Evolutionary conservation across 2,113 vertebrate species (phyloP).

Genomic region (Rhegmatorhina hoffmannsi): DNA sequence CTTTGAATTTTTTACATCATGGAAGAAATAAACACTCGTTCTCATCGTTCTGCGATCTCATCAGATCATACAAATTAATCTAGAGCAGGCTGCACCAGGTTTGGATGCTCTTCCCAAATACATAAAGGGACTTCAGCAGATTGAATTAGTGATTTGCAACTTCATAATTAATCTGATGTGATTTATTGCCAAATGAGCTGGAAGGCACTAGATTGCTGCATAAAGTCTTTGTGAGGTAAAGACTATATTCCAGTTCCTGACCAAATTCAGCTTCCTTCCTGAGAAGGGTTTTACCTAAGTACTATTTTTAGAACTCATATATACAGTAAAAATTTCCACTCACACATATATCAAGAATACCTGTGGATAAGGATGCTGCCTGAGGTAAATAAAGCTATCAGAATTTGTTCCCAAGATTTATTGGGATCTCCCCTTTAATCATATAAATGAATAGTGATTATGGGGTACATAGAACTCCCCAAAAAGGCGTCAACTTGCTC

Average conservation of each 20-base stretch:
- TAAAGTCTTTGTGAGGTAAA: background rate
- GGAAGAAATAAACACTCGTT: background rate
- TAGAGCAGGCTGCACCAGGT: background rate
- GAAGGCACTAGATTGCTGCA: background rate
- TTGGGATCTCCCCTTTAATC: background rate
- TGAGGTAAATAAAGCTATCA: background rate
- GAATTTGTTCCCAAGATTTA: background rate
- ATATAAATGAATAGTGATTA: background rate
- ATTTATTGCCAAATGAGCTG: background rate
- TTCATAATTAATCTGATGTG: background rate
- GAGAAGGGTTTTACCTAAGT: background rate
- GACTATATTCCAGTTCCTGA: background rate
- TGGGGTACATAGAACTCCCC: background rate
- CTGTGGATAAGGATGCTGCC: background rate
- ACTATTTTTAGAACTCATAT: background rate
- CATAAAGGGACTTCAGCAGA: background rate
- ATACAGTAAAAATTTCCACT: background rate
- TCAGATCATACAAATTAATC: background rate
- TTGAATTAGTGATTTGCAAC: background rate
- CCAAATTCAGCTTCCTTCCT: background rate
- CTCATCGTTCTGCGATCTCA: background rate
- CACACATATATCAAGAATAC: background rate
- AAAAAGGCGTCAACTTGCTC: background rate
- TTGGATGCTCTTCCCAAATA: background rate
- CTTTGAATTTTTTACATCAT: background rate